Evolutionary conservation across 2,113 vertebrate genomes (phyloP), one percentile per base, ranked within the genome.

Genomic region (Rhea americana): DNA sequence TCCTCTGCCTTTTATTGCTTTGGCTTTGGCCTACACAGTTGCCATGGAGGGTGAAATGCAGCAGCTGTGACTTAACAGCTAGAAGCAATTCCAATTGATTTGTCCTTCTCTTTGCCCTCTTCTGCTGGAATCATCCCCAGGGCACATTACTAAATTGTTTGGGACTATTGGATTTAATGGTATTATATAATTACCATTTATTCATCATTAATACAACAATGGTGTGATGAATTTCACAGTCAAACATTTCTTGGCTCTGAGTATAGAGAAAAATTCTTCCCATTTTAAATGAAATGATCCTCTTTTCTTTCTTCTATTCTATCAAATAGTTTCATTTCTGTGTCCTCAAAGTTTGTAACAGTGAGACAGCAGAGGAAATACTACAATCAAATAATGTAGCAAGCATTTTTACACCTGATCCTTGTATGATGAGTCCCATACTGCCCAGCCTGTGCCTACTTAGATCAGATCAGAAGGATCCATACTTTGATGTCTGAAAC

Each of bases 21-120:
- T 89, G 87, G 85, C 85, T 91, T 47, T 82, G 6, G 24, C n/a
- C 41, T 70, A 72, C 74, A 12, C 51, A 62, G 35, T 41, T 43
- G 35, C 53, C 51, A 61, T 75, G 62, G 66, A 90, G 18, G 47
- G 91, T 56, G 72, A 61, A 79, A 67, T 67, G 71, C 67, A 58
- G 80, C 61, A 95, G 79, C 82, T 94, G 50, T 63, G 65, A 78
- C 19, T 90, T 93, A 89, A 82, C 62, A 89, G 70, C 83, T 86
- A 90, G 89, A 85, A 94, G 85, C 48, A 86, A 74, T 90, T 93
- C 88, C 94, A 80, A 93, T 95, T 93, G 91, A 94, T 94, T 74
- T 88, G 71, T 95, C 95, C 76, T 93, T 90, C 67, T 91, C 68
- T 83, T 91, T 90, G 56, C 3, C 11, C 22, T 48, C 56, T 88